Evolutionary conservation across 2,797 vertebrate species (phyloP).

Genomic region (Periparus ater): DNA sequence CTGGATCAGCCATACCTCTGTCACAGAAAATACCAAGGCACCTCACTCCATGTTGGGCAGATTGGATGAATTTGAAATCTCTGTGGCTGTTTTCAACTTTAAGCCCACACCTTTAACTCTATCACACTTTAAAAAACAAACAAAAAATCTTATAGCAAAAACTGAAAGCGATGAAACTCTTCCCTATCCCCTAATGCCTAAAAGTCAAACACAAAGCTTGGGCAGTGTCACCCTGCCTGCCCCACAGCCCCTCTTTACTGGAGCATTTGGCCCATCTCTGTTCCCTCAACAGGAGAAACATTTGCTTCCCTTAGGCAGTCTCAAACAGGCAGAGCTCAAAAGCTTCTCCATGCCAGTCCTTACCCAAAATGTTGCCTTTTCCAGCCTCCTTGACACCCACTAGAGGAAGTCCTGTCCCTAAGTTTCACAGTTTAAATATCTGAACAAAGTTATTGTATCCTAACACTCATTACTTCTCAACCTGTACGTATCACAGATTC

Average conservation of each 20-base stretch:
- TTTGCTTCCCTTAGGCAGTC: no score
- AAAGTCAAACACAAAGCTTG: accelerated
- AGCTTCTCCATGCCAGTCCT: background rate
- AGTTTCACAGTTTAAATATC: background rate
- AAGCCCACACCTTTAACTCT: background rate
- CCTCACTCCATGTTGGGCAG: accelerated
- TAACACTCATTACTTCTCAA: background rate
- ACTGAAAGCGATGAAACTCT: background rate
- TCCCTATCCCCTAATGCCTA: no score
- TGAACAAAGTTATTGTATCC: background rate
- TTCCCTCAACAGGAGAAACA: background rate
- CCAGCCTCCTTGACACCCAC: background rate
- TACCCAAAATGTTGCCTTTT: background rate
- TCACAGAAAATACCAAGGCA: background rate
- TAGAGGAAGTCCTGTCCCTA: background rate
- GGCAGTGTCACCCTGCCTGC: background rate
- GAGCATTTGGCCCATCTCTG: accelerated
- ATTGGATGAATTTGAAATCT: background rate
- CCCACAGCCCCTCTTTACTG: background rate
- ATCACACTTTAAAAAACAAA: no score
- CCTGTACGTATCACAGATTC: background rate
- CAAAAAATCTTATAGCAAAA: background rate
- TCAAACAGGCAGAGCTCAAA: background rate
- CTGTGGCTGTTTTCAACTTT: background rate
- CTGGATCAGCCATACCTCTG: background rate